These are phyloP conservation scores for Megaptera novaeangliae DNA, from an alignment of 2,113 vertebrate genomes.

Conservation along the genomic window DNA sequence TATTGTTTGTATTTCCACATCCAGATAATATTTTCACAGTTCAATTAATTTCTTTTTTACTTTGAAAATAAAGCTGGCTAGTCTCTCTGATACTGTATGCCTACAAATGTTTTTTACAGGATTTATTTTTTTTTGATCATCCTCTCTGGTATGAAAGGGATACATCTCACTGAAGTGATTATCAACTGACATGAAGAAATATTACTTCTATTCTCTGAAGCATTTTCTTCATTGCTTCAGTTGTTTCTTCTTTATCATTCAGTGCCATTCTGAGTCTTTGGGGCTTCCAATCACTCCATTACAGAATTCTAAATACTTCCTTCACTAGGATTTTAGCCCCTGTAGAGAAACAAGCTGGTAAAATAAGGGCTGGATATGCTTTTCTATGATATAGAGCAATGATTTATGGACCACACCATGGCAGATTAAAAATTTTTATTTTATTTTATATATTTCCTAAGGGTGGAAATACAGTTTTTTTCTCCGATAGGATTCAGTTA, in stretches of 20 bases:
- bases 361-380: neutral
- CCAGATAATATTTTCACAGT: neutral
- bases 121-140: neutral
- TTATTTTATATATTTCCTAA: neutral
- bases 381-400: neutral
- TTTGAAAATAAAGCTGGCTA: neutral
- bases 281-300: constrained; percentile 22
- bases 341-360: neutral
- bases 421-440: neutral
- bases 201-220: constrained; percentile 11
- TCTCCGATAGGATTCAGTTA: neutral
- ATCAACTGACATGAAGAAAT: constrained; percentile 46
- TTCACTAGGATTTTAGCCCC: neutral
- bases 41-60: neutral
- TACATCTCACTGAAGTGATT: constrained; percentile 29
- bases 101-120: neutral
- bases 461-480: neutral
- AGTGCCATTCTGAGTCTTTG: constrained; percentile 11
- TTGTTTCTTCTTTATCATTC: constrained; percentile 20
- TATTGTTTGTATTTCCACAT: neutral
- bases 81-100: neutral
- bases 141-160: neutral
- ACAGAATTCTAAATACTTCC: constrained; percentile 21
- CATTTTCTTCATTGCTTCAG: constrained; percentile 22
- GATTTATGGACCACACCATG: neutral